A percentile compares a stretch with the other conserved stretches of the same genome.
These are phyloP conservation scores for Euspilapteryx auroguttella DNA, from an alignment of 2,888 invertebrate species.

Conservation along the genomic window DNA sequence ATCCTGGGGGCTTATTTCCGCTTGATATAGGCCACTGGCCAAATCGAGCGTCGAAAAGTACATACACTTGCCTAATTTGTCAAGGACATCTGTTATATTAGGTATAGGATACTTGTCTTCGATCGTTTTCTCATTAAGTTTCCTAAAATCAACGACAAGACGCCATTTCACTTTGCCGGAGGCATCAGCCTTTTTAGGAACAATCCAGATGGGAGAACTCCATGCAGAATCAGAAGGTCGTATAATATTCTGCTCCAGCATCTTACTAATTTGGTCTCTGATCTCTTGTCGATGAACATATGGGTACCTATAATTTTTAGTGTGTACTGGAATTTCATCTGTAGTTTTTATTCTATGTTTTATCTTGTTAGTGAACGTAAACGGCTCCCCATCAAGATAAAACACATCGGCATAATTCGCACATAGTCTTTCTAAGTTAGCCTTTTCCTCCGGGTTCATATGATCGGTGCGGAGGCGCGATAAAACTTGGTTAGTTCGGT, in stretches of 20 bases:
- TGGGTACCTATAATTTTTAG: conserved; percentile 11
- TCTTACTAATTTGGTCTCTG: conserved; percentile 2
- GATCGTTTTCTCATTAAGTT: conserved; percentile 2
- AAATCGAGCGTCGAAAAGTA: conserved; percentile 12
- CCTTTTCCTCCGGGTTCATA: no score
- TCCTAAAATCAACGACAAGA: no score
- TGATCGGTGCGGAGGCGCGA: no score
- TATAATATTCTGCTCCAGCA: no score
- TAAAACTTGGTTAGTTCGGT: no score
- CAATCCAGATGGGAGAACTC: no score
- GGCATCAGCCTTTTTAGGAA: conserved; percentile 13
- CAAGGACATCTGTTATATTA: no score
- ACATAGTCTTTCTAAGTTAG: no score
- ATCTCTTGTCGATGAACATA: conserved; percentile 1
- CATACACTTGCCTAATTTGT: conserved; percentile 6
- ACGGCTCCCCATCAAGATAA: conserved; percentile 5
- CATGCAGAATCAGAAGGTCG: no score
- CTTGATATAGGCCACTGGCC: conserved; percentile 14
- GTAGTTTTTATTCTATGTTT: conserved; percentile 11
- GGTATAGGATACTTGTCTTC: no score
- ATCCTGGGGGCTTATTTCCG: conserved; percentile 11
- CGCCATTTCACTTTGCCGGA: conserved; percentile 14
- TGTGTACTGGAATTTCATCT: conserved; percentile 9
- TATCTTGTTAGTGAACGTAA: conserved; percentile 9
- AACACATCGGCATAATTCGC: no score